A percentile compares a stretch with the other conserved stretches of the same genome.
These are phyloP conservation scores for Origma solitaria DNA, from an alignment of 2,113 vertebrate genomes.

Conservation along the genomic window DNA sequence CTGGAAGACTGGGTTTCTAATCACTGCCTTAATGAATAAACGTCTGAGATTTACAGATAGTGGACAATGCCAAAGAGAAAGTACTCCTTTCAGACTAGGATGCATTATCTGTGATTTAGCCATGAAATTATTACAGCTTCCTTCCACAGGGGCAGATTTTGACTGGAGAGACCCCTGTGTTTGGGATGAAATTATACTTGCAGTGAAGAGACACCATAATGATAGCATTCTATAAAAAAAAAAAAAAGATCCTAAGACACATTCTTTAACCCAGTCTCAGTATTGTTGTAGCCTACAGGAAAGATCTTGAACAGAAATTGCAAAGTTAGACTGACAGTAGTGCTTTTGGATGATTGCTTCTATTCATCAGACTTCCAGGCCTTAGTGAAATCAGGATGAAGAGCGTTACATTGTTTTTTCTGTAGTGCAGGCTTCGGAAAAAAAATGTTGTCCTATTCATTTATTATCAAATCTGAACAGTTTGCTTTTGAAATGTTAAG, in stretches of 20 bases:
- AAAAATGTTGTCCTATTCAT: slow-evolving; percentile 32
- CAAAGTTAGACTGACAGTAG: slow-evolving; percentile 48
- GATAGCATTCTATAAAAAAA: background rate
- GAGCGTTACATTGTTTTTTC: slow-evolving; percentile 27
- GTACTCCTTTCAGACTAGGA: background rate
- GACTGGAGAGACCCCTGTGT: background rate
- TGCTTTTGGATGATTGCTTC: slow-evolving; percentile 50
- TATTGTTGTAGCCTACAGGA: slow-evolving; percentile 52
- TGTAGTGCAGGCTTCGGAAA: background rate
- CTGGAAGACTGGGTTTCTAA: slow-evolving; percentile 24
- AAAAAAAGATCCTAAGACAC: background rate
- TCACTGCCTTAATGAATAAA: slow-evolving; percentile 29
- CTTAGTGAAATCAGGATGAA: slow-evolving; percentile 28
- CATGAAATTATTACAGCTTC: background rate
- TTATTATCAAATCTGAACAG: slow-evolving; percentile 56
- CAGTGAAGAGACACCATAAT: background rate
- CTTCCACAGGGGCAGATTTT: background rate
- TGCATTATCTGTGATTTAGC: background rate
- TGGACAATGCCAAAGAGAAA: background rate
- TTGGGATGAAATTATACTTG: background rate
- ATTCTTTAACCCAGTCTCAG: slow-evolving; percentile 4
- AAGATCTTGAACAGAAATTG: background rate
- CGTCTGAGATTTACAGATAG: slow-evolving; percentile 3
- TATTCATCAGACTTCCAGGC: slow-evolving; percentile 36
- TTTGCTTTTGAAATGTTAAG: slow-evolving; percentile 37